Evolutionary conservation across 2,888 invertebrate genomes (phyloP).

Genomic region (Synanthedon vespiformis): DNA sequence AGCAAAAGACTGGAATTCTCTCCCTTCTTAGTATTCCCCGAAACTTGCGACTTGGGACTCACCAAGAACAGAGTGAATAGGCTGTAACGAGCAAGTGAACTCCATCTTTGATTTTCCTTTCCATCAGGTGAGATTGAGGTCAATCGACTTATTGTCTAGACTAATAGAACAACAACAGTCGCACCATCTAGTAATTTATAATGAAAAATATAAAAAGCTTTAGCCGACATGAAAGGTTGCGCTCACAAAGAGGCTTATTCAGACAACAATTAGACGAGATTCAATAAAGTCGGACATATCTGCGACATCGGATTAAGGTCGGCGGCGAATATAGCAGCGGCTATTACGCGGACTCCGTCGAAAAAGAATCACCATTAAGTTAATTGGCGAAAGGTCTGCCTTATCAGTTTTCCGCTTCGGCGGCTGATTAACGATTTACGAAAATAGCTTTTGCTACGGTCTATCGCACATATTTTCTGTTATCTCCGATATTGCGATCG

Average conservation of each 20-base stretch:
- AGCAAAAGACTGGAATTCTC: too few species aligned
- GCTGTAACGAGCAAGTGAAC: too few species aligned
- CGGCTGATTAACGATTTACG: constrained; percentile 61
- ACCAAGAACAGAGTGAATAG: too few species aligned
- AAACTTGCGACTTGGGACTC: too few species aligned
- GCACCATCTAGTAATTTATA: too few species aligned
- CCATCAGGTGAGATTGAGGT: too few species aligned
- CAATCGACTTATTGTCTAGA: too few species aligned
- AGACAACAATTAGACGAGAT: constrained; percentile 7
- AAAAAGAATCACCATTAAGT: constrained; percentile 60
- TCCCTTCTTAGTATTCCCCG: too few species aligned
- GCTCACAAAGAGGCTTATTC: background rate
- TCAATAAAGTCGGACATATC: constrained; percentile 23
- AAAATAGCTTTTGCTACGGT: constrained; percentile 43
- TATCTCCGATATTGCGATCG: constrained; percentile 2
- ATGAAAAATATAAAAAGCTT: too few species aligned
- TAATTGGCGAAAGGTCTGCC: constrained; percentile 57
- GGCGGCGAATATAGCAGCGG: constrained; percentile 14
- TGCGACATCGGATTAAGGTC: constrained; percentile 9
- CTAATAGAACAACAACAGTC: too few species aligned
- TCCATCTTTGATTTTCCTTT: too few species aligned
- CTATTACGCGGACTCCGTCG: constrained; percentile 26
- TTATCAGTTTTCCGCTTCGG: constrained; percentile 60
- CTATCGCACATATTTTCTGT: constrained; percentile 14
- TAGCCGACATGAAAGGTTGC: too few species aligned